phyloP scores from a whole-genome alignment of 2,888 invertebrate species.

The Parnassius smintheus region DNA sequence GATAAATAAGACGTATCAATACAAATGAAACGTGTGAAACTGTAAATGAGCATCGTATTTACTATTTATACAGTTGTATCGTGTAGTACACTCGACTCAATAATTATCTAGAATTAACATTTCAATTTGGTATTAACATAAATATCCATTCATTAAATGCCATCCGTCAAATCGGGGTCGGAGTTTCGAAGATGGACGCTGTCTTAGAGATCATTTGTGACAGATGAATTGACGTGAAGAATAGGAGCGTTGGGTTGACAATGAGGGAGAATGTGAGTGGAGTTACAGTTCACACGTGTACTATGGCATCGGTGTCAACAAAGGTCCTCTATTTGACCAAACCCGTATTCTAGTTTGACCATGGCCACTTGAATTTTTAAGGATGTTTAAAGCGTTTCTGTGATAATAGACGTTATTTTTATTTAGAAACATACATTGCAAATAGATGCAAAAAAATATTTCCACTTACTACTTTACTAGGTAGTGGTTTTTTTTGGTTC shows the following conservation, averaged over 20 bases:
- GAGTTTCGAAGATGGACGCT: constrained; percentile 56
- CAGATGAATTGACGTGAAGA: constrained; percentile 69
- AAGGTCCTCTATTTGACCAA: constrained; percentile 35
- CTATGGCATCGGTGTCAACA: constrained; percentile 54
- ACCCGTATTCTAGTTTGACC: constrained; percentile 18
- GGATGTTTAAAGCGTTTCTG: too few relatives aligned
- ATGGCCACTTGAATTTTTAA: constrained; percentile 1
- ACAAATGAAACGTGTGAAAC: constrained; percentile 53
- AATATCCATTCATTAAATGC: constrained; percentile 62
- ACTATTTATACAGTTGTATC: constrained; percentile 56
- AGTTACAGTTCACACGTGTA: constrained; percentile 76
- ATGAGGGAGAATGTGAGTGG: constrained; percentile 41
- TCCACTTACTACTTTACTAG: too few relatives aligned
- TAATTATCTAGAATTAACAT: constrained; percentile 72
- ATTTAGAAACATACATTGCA: too few relatives aligned
- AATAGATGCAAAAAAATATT: too few relatives aligned
- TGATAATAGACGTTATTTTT: too few relatives aligned
- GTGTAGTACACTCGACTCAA: constrained; percentile 44
- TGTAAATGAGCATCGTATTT: constrained; percentile 47
- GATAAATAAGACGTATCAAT: constrained; percentile 15
- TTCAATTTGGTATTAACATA: constrained; percentile 72
- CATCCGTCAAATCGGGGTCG: constrained; percentile 62
- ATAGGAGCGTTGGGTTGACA: constrained; percentile 48
- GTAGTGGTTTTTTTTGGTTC: too few relatives aligned
- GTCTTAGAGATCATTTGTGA: constrained; percentile 67